phyloP scores from a whole-genome alignment of 2,113 vertebrate species.

The Cyphomyrus discorhynchus region DNA sequence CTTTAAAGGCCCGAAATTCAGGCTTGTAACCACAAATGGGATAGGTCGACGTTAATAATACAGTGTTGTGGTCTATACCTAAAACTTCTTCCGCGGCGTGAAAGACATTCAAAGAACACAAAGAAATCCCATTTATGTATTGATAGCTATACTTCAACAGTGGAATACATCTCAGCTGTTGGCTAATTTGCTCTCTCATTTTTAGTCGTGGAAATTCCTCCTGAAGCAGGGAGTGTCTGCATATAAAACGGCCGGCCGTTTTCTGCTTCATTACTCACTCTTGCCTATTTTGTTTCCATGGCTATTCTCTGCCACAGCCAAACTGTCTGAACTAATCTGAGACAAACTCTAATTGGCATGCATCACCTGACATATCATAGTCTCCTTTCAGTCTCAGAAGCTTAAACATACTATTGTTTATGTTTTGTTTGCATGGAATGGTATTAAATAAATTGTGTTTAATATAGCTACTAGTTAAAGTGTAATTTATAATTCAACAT shows the following conservation, averaged over 20 bases:
- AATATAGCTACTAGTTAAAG: background rate
- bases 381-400: conserved; percentile 9
- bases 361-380: conserved; percentile 15
- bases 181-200: conserved; percentile 48
- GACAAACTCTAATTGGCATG: conserved; percentile 54
- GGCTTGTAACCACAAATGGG: background rate
- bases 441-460: background rate
- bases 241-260: conserved; percentile 99
- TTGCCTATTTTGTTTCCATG: conserved; percentile 99
- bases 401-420: background rate
- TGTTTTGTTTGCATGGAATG: background rate
- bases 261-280: conserved; percentile 99
- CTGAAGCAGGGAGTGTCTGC: conserved; percentile 99
- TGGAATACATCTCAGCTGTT: background rate
- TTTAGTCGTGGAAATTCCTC: conserved; percentile 99
- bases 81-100: background rate
- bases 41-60: background rate
- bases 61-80: background rate
- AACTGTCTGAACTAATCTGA: conserved; percentile 8
- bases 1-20: background rate
- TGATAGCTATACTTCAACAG: background rate
- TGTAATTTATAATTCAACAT: background rate
- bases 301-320: conserved; percentile 93
- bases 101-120: background rate
- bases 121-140: background rate